phyloP scores from a whole-genome alignment of 2,113 vertebrate genomes.

The Corythaeola cristata region DNA sequence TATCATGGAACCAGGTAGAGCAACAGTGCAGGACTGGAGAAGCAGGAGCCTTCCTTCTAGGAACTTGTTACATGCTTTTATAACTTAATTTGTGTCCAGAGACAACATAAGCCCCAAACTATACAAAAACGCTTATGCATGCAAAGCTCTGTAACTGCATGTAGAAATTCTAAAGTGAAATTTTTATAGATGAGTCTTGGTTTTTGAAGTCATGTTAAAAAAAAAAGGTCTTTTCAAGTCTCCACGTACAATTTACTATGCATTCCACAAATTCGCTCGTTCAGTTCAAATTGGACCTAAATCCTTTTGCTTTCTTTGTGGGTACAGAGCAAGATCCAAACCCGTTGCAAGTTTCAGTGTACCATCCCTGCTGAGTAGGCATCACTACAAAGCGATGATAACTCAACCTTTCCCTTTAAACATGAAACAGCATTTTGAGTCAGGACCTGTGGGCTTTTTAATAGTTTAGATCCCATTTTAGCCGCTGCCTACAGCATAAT shows the following conservation, averaged over 20 bases:
- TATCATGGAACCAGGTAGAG: not conserved
- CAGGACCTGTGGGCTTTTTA: conserved; percentile 13
- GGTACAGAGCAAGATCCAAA: not conserved
- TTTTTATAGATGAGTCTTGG: not conserved
- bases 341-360: not conserved
- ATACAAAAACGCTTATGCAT: not conserved
- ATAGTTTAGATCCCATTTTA: conserved; percentile 32
- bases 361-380: not conserved
- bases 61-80: not conserved
- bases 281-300: conserved; percentile 7
- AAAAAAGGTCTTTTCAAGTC: not conserved
- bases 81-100: not conserved
- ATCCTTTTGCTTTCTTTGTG: not conserved
- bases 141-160: not conserved
- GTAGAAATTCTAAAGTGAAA: not conserved
- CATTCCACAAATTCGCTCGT: not conserved
- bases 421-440: conserved; percentile 29
- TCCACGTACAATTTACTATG: not conserved
- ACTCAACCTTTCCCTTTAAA: conserved; percentile 40
- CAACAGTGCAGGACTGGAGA: not conserved
- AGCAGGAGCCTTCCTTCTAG: not conserved
- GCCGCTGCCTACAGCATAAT: conserved; percentile 35
- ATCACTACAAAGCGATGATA: not conserved
- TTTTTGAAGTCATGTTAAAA: not conserved
- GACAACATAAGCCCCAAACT: not conserved